A percentile compares a stretch with the other conserved stretches of the same genome.
phyloP scores from a whole-genome alignment of 2,888 invertebrate species.

The Brachyptera risi region DNA sequence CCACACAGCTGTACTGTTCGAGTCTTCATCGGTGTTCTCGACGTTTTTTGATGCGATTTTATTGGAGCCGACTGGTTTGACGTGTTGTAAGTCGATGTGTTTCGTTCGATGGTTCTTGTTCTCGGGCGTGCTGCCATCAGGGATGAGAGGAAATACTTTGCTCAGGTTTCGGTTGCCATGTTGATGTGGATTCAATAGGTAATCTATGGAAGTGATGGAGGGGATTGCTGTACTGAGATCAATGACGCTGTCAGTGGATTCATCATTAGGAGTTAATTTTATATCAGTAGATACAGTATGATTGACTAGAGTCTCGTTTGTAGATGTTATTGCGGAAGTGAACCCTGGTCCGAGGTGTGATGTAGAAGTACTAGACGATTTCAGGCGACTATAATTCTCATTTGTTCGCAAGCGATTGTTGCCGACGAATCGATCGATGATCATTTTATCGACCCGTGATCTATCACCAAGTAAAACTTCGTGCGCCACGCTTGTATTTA shows the following conservation, averaged over 20 bases:
- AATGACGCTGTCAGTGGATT: not conserved
- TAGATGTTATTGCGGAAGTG: too few relatives aligned
- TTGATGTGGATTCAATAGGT: not conserved
- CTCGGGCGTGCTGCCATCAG: too few relatives aligned
- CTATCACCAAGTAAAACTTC: not conserved
- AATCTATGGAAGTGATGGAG: too few relatives aligned
- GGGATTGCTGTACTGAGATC: not conserved
- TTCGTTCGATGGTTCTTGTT: not conserved
- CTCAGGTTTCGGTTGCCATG: not conserved
- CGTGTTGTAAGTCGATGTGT: not conserved
- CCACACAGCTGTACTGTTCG: not conserved
- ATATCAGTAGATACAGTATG: too few relatives aligned
- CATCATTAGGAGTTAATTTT: too few relatives aligned
- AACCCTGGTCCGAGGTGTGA: too few relatives aligned
- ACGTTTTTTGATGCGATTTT: too few relatives aligned
- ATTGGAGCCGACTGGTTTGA: too few relatives aligned
- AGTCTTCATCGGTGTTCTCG: not conserved
- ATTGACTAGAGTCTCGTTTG: not conserved
- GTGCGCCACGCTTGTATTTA: not conserved
- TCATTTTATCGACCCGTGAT: slow-evolving; percentile 3
- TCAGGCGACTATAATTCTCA: slow-evolving; percentile 3
- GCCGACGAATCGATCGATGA: not conserved
- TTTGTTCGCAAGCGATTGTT: not conserved
- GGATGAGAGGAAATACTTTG: too few relatives aligned
- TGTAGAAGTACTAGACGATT: slow-evolving; percentile 1